phyloP scores from a whole-genome alignment of 2,888 invertebrate genomes.

The Stenoptilia bipunctidactyla region DNA sequence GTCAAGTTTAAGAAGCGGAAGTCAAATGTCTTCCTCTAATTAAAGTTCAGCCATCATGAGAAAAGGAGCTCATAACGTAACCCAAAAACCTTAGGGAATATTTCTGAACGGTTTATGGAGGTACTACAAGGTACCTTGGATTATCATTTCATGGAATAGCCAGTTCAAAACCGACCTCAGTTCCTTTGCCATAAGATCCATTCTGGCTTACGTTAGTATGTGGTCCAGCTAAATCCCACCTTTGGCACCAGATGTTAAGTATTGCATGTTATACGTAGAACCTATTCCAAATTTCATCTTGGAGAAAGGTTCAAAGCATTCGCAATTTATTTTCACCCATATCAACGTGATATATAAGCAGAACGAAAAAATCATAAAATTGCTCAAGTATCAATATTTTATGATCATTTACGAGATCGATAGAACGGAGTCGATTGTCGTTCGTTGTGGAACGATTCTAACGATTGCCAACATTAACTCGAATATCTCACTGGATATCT shows the following conservation, averaged over 20 bases:
- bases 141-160: neutral
- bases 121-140: neutral
- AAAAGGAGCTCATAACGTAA: too few species aligned
- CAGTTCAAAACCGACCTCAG: neutral
- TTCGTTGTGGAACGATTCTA: too few species aligned
- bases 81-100: neutral
- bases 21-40: too few species aligned
- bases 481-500: too few species aligned
- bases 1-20: too few species aligned
- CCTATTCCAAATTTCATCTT: slow-evolving; percentile 42
- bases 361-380: too few species aligned
- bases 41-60: too few species aligned
- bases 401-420: too few species aligned
- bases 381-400: too few species aligned
- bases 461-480: too few species aligned
- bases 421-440: too few species aligned
- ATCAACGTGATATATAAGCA: neutral
- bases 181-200: neutral
- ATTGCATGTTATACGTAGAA: neutral
- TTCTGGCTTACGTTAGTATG: neutral
- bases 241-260: slow-evolving; percentile 1
- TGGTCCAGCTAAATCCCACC: neutral
- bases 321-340: slow-evolving; percentile 42
- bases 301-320: slow-evolving; percentile 49
- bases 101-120: neutral